Conservation (phyloP, 2,797 vertebrate genomes). For the Fundulus diaphanus region DNA sequence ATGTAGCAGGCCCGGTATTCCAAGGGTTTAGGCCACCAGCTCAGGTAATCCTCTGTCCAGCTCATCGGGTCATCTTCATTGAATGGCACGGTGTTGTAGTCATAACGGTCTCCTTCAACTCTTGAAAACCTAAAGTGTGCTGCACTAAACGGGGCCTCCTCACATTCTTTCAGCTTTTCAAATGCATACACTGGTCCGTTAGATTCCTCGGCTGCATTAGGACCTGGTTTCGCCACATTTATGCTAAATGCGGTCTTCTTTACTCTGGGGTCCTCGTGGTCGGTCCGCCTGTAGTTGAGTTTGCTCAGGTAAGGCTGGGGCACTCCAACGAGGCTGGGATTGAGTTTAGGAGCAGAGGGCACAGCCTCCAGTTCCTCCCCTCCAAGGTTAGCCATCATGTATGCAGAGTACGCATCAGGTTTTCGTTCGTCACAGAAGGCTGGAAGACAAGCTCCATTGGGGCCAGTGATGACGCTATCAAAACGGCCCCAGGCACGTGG, state of each 20-base stretch:
- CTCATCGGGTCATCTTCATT: slow-evolving; percentile 97
- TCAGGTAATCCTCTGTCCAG: slow-evolving; percentile 96
- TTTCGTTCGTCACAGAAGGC: slow-evolving; percentile 95
- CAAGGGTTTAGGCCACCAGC: slow-evolving; percentile 98
- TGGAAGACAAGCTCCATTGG: slow-evolving; percentile 92
- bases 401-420: slow-evolving; percentile 90
- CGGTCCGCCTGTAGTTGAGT: slow-evolving; percentile 92
- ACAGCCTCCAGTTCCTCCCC: slow-evolving; percentile 96
- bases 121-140: slow-evolving; percentile 96
- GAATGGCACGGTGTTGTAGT: slow-evolving; percentile 96
- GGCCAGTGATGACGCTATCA: slow-evolving; percentile 91
- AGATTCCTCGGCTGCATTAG: slow-evolving; percentile 89
- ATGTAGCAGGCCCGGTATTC: slow-evolving; percentile 96
- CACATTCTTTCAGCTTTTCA: slow-evolving; percentile 90
- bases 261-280: slow-evolving; percentile 87
- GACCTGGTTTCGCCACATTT: slow-evolving; percentile 90
- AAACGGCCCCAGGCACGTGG: slow-evolving; percentile 97
- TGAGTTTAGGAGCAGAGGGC: slow-evolving; percentile 90
- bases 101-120: slow-evolving; percentile 93
- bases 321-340: slow-evolving; percentile 89
- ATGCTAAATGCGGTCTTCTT: slow-evolving; percentile 97
- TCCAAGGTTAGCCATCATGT: slow-evolving; percentile 91
- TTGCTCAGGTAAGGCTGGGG: slow-evolving; percentile 92
- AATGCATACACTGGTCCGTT: slow-evolving; percentile 94
- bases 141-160: slow-evolving; percentile 89